These are phyloP conservation scores for Discoglossus pictus DNA, from an alignment of 2,797 vertebrate species.

Conservation along the genomic window DNA sequence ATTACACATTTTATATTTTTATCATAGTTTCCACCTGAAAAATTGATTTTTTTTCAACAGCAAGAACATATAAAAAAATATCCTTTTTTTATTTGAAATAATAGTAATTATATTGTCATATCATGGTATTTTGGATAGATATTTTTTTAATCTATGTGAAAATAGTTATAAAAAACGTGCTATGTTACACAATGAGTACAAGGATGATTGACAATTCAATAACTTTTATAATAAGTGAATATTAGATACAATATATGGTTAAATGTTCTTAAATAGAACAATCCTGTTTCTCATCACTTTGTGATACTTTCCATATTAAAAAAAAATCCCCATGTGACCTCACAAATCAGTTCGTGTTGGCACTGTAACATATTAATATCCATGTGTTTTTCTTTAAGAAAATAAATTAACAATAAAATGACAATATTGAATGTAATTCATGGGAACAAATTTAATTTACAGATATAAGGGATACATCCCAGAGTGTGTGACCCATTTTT, in stretches of 20 bases:
- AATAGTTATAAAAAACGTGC: background rate
- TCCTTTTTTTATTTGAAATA: background rate
- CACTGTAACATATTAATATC: constrained; percentile 30
- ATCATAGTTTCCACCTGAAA: constrained; percentile 2
- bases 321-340: constrained; percentile 22
- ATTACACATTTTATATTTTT: background rate
- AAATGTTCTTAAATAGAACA: constrained; percentile 4
- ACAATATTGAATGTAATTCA: constrained; percentile 17
- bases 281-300: constrained; percentile 20
- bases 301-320: constrained; percentile 26
- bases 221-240: constrained; percentile 9
- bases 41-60: background rate
- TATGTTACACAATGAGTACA: background rate
- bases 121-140: background rate
- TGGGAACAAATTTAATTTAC: background rate
- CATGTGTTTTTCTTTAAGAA: constrained; percentile 39
- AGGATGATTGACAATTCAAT: constrained; percentile 9
- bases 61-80: background rate
- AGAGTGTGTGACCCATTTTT: constrained; percentile 9
- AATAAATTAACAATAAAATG: constrained; percentile 32
- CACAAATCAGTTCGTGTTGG: constrained; percentile 23
- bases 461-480: background rate
- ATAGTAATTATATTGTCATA: background rate
- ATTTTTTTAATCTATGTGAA: background rate
- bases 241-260: constrained; percentile 8